Conservation (phyloP, 2,797 vertebrate species). For the Gambelia wislizenii region DNA sequence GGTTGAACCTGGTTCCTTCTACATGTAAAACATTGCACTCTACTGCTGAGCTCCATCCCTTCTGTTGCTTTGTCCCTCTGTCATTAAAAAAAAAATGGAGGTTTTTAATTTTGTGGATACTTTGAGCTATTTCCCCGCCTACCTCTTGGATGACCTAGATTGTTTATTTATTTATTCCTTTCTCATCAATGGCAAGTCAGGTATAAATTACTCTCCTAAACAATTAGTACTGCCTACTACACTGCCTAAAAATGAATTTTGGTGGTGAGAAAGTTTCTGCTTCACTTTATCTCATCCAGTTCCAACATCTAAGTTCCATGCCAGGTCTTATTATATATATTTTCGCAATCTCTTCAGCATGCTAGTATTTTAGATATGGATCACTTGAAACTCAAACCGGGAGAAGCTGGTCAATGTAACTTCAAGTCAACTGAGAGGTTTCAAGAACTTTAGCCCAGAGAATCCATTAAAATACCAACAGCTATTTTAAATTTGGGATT, state of each 20-base stretch:
- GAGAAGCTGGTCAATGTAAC: background rate
- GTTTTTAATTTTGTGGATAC: background rate
- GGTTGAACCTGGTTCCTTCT: no score
- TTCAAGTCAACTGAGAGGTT: background rate
- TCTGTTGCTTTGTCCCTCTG: background rate
- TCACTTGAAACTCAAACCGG: background rate
- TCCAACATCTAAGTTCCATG: background rate
- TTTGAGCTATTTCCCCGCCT: background rate
- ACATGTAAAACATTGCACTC: background rate
- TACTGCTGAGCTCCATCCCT: background rate
- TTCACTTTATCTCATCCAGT: background rate
- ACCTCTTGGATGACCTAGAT: background rate
- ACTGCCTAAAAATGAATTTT: background rate
- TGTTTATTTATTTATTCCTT: background rate
- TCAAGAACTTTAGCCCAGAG: background rate
- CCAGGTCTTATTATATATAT: background rate
- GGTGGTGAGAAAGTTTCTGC: background rate
- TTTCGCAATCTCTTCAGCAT: background rate
- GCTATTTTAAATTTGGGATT: background rate
- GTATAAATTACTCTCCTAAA: background rate
- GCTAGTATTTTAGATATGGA: background rate
- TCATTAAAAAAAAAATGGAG: background rate
- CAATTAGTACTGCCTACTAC: background rate
- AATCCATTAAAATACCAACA: background rate
- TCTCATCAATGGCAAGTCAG: background rate